These are phyloP conservation scores for Propithecus perrieri DNA, from an alignment of 2,797 vertebrate species.

Conservation along the genomic window DNA sequence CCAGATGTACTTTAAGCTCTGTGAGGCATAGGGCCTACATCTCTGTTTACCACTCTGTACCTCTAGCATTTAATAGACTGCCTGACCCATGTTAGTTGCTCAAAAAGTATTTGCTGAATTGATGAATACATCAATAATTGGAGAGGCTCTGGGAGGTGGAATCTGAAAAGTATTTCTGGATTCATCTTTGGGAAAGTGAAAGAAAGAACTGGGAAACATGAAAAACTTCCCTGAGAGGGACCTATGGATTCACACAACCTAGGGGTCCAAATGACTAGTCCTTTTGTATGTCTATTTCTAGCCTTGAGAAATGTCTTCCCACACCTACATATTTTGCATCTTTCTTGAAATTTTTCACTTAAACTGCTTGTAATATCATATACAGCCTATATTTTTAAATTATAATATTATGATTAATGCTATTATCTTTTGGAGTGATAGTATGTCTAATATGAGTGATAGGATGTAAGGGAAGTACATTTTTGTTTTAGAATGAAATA, in stretches of 20 bases:
- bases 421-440: not conserved
- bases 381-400: not conserved
- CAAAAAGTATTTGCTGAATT: not conserved
- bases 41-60: not conserved
- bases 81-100: not conserved
- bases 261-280: not conserved
- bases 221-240: not conserved
- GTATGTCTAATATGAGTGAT: not conserved
- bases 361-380: not conserved
- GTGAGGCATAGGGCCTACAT: not conserved
- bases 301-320: not conserved
- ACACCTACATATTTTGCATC: not conserved
- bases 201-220: not conserved
- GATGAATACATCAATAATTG: not conserved
- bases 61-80: not conserved
- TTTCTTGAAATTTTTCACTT: not conserved
- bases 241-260: not conserved
- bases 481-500: conserved; percentile 18
- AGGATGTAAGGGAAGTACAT: not conserved
- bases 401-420: not conserved
- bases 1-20: not conserved
- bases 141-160: not conserved
- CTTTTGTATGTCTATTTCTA: not conserved
- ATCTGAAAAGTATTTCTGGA: not conserved
- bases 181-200: not conserved